Percentiles rank a stretch among this genome's conserved stretches.
Evolutionary conservation across 1,140 invertebrate genomes (phyloP).

Genomic region (Drosophila ercepeae): DNA sequence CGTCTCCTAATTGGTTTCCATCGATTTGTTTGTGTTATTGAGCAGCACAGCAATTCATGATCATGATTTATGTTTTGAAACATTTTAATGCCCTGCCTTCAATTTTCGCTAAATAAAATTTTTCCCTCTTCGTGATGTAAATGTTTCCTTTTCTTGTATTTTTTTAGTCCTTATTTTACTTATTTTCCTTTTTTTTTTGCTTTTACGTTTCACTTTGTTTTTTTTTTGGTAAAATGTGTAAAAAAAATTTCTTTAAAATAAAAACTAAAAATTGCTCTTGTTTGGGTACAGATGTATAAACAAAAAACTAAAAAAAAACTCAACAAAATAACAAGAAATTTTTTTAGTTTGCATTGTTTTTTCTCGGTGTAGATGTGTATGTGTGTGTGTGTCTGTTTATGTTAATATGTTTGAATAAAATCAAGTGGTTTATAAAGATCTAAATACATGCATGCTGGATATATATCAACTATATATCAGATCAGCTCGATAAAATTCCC

Average conservation of each 20-base stretch:
- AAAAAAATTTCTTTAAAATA: conserved; percentile 55
- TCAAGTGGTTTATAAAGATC: conserved; percentile 39
- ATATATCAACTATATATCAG: no score
- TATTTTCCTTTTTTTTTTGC: conserved; percentile 29
- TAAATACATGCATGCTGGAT: conserved; percentile 20
- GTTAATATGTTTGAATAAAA: no score
- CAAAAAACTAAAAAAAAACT: conserved; percentile 61
- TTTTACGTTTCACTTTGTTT: conserved; percentile 31
- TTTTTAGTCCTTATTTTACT: conserved; percentile 15
- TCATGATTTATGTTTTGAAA: conserved; percentile 50
- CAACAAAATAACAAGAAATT: conserved; percentile 73
- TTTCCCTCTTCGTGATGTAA: conserved; percentile 46
- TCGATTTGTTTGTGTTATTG: conserved; percentile 58
- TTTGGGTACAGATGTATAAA: conserved; percentile 23
- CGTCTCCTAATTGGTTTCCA: conserved; percentile 25
- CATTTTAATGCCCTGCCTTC: conserved; percentile 74
- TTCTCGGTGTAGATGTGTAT: conserved; percentile 24
- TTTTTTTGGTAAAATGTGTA: conserved; percentile 55
- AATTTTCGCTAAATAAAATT: conserved; percentile 61
- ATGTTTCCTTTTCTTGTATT: conserved; percentile 22
- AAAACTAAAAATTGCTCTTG: conserved; percentile 66
- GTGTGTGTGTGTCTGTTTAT: conserved; percentile 9
- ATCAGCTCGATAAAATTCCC: conserved; percentile 10
- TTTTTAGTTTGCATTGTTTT: conserved; percentile 61
- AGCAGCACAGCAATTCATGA: conserved; percentile 78